phyloP scores from a whole-genome alignment of 2,113 vertebrate species.

The Mus spicilegus region DNA sequence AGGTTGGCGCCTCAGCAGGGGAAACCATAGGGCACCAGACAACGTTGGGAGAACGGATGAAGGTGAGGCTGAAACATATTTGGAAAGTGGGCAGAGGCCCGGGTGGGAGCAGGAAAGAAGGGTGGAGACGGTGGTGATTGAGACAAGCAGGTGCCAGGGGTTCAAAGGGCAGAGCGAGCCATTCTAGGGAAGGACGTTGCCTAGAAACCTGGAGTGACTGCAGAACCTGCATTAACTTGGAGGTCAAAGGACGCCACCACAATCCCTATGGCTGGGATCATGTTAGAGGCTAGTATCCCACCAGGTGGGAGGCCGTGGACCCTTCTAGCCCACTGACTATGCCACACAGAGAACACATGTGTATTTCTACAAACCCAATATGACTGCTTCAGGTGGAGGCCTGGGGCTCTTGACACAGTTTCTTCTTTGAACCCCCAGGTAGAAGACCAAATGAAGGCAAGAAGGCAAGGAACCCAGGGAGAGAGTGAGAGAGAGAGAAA shows the following conservation, averaged over 20 bases:
- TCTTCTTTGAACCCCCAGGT: conserved; percentile 44
- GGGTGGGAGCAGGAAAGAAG: conserved; percentile 9
- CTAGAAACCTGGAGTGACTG: neutral
- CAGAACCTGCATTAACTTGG: neutral
- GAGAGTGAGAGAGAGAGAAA: neutral
- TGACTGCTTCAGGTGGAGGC: conserved; percentile 16
- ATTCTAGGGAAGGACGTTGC: neutral
- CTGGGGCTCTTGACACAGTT: conserved; percentile 51
- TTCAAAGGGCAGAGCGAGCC: neutral
- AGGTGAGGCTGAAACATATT: neutral
- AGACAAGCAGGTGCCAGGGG: neutral
- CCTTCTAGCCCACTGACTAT: neutral
- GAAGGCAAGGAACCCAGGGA: neutral
- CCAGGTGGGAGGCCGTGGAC: neutral
- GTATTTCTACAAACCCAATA: neutral
- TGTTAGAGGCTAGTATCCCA: neutral
- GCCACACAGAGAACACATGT: neutral
- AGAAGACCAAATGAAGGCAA: neutral
- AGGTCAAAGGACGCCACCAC: neutral
- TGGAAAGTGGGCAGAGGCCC: conserved; percentile 61
- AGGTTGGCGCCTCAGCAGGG: neutral
- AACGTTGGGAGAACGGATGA: neutral
- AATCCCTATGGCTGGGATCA: too few species aligned
- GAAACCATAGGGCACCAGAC: neutral
- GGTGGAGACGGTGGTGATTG: neutral